phyloP scores from a whole-genome alignment of 2,113 vertebrate genomes.

The Chlamydotis undulata region DNA sequence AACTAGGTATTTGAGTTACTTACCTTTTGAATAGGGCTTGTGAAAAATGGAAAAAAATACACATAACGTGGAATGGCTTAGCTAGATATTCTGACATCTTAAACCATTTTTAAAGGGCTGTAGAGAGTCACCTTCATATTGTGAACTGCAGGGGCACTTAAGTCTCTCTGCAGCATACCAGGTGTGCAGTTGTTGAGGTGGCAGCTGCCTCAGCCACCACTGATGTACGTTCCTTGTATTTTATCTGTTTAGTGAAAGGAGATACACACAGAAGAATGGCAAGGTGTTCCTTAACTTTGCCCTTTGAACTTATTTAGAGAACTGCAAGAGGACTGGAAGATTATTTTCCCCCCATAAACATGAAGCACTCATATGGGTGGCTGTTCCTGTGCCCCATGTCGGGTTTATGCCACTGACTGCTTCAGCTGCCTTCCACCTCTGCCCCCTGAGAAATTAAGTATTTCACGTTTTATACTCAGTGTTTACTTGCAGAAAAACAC shows the following conservation, averaged over 20 bases:
- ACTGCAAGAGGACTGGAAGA: not conserved
- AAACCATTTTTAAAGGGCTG: not conserved
- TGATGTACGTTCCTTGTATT: not conserved
- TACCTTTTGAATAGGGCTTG: not conserved
- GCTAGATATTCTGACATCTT: not conserved
- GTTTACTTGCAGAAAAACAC: not conserved
- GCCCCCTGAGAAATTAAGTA: too few species aligned
- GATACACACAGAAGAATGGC: rapidly evolving
- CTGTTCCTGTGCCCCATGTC: not conserved
- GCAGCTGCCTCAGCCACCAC: rapidly evolving
- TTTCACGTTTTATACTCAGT: not conserved
- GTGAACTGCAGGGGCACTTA: not conserved
- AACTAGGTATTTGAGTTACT: not conserved
- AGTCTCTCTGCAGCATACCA: not conserved
- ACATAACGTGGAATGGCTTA: not conserved
- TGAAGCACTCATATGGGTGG: not conserved
- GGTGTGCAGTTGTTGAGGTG: not conserved
- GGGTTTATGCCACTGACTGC: not conserved
- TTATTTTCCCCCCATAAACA: not conserved
- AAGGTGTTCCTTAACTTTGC: not conserved
- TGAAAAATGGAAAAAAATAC: not conserved
- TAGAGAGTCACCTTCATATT: too few species aligned
- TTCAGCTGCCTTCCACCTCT: not conserved
- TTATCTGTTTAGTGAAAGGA: not conserved
- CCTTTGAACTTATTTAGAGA: not conserved